Evolutionary conservation across 2,888 invertebrate species (phyloP).

Genomic region (Parnassius smintheus): DNA sequence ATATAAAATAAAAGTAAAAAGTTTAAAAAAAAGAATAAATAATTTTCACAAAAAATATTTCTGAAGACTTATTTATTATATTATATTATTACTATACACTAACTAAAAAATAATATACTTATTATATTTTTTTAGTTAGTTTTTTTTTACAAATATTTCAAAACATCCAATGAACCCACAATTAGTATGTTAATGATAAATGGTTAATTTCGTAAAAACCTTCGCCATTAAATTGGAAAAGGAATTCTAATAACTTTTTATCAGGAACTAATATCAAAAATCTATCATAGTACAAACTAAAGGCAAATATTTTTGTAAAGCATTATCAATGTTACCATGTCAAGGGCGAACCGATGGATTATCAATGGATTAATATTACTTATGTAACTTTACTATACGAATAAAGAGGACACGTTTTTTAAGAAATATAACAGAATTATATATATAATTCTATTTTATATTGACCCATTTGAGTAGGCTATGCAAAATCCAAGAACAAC

Average conservation of each 20-base stretch:
- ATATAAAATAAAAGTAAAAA: no score
- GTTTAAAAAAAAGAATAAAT: no score
- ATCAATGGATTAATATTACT: not conserved
- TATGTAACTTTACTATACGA: not conserved
- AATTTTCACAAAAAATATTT: no score
- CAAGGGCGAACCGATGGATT: slow-evolving; percentile 13
- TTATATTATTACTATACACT: no score
- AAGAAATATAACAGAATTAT: no score
- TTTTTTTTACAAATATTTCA: not conserved
- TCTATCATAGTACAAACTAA: slow-evolving; percentile 1
- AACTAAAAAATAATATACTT: no score
- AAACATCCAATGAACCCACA: slow-evolving; percentile 8
- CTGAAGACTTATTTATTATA: no score
- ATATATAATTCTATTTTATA: no score
- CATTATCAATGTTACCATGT: slow-evolving; percentile 7
- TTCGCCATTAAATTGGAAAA: slow-evolving; percentile 5
- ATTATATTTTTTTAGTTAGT: no score
- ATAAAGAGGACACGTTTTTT: not conserved
- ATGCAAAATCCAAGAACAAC: no score
- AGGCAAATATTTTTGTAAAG: slow-evolving; percentile 20
- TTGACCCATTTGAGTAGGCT: no score
- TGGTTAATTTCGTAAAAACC: slow-evolving; percentile 13
- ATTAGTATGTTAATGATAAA: not conserved
- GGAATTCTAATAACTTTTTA: slow-evolving; percentile 9
- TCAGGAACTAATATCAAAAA: slow-evolving; percentile 11